Evolutionary conservation across 2,888 invertebrate genomes (phyloP).

Genomic region (Shargacucullia verbasci): DNA sequence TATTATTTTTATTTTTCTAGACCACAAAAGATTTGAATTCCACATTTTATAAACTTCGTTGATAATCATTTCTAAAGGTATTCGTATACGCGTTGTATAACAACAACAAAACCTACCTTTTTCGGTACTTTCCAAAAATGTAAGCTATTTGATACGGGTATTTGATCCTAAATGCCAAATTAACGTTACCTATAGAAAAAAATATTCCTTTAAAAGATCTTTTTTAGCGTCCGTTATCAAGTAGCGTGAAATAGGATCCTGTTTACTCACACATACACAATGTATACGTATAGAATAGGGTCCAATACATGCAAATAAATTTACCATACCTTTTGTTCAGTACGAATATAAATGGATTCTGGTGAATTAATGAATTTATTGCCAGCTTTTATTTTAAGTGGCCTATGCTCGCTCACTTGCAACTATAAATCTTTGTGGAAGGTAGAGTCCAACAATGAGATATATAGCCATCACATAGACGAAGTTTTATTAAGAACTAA

Average conservation of each 20-base stretch:
- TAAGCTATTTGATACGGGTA: slow-evolving; percentile 43
- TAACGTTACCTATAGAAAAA: slow-evolving; percentile 38
- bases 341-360: slow-evolving; percentile 67
- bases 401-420: slow-evolving; percentile 57
- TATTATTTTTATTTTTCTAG: too few relatives aligned
- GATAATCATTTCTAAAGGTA: not conserved
- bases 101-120: slow-evolving; percentile 23
- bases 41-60: too few relatives aligned
- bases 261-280: slow-evolving; percentile 11
- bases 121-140: slow-evolving; percentile 21
- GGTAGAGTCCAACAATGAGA: too few relatives aligned
- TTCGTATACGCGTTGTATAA: not conserved
- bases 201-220: slow-evolving; percentile 38
- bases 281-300: slow-evolving; percentile 28
- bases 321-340: slow-evolving; percentile 57
- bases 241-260: slow-evolving; percentile 45
- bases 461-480: too few relatives aligned
- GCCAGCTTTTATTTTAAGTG: slow-evolving; percentile 70
- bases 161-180: slow-evolving; percentile 49
- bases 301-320: slow-evolving; percentile 60
- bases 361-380: slow-evolving; percentile 73
- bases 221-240: slow-evolving; percentile 28
- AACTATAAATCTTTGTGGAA: slow-evolving; percentile 61
- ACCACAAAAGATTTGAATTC: too few relatives aligned
- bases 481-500: too few relatives aligned